Evolutionary conservation across 35 echinoderm and acorn worm genomes (phyloP), one percentile per base, ranked within the genome.

Genomic region (Eucidaris tribuloides): DNA sequence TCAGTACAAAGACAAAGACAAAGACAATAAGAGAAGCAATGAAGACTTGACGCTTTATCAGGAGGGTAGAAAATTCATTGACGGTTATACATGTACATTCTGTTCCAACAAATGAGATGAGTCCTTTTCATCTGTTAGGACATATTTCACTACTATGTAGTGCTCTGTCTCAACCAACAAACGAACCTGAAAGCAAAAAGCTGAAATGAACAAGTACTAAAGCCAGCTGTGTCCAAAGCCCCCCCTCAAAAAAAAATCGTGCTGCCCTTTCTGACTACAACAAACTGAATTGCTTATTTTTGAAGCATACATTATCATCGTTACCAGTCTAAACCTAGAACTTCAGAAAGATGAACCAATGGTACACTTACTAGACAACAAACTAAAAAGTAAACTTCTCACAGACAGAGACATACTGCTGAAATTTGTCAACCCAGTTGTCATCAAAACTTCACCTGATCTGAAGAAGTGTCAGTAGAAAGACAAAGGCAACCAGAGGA

Each of bases 301-400:
- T 89, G 48, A 74, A 83, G 57, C 42, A 83, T 24, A 72, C 50
- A 57, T 58, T 89, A 58, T 49, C 79, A 39, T 64, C 83, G 36
- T 89, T 82, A 89, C 30, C 80, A 39, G 11, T 40, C 48, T 62
- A 31, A 87, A 80, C 58, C 48, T 80, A 33, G 79, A 90, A 83
- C 87, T 90, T 77, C 80, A 90, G 39, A 77, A 62, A 50, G 79
- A 83, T 83, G 86, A 82, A 89, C 87, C 87, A 20, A 83, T 35
- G 50, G 79, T 90, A 42, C 87, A 82, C 3, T 23, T 64, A 31
- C 44, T 90, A 45, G 40, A 83, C 64, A 49, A 46, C 34, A 90
- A 84, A 65, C 58, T 83, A 44, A 77, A 90, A 18, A 48, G 45
- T 66, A 46, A 79, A 65, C 89, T 91, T 25, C n/a, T n/a, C n/a